Conservation (phyloP, 2,888 invertebrate genomes). For the Cyclophora punctaria region DNA sequence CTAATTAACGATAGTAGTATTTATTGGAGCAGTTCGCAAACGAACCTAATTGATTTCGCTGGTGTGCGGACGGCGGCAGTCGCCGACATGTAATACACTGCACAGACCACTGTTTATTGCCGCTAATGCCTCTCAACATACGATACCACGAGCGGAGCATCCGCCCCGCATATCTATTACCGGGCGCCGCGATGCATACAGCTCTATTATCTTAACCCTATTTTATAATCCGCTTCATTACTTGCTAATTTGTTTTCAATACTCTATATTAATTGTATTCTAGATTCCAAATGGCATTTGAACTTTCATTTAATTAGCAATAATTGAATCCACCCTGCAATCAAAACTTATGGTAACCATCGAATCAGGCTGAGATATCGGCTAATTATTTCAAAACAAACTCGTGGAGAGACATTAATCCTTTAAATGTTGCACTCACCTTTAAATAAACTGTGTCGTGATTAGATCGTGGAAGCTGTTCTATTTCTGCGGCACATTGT, state of each 20-base stretch:
- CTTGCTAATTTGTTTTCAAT: neutral
- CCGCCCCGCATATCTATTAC: conserved; percentile 8
- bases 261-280: too few relatives aligned
- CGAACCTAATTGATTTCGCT: conserved; percentile 69
- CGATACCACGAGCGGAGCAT: conserved; percentile 7
- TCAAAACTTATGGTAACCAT: too few relatives aligned
- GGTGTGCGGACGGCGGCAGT: conserved; percentile 27
- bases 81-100: conserved; percentile 32
- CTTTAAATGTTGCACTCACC: conserved; percentile 11
- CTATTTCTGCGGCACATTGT: neutral
- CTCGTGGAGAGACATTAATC: conserved; percentile 1
- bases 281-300: too few relatives aligned
- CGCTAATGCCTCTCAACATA: conserved; percentile 31
- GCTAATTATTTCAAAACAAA: neutral
- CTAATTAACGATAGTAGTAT: conserved; percentile 73
- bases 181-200: too few relatives aligned
- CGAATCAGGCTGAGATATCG: too few relatives aligned
- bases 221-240: neutral
- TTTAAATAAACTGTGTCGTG: conserved; percentile 4
- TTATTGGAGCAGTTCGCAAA: conserved; percentile 69
- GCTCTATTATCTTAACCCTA: too few relatives aligned
- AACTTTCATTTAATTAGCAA: too few relatives aligned
- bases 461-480: neutral
- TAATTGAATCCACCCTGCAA: too few relatives aligned
- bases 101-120: conserved; percentile 37